phyloP scores from a whole-genome alignment of 2,113 vertebrate species.

The Romanogobio albipinnatus region DNA sequence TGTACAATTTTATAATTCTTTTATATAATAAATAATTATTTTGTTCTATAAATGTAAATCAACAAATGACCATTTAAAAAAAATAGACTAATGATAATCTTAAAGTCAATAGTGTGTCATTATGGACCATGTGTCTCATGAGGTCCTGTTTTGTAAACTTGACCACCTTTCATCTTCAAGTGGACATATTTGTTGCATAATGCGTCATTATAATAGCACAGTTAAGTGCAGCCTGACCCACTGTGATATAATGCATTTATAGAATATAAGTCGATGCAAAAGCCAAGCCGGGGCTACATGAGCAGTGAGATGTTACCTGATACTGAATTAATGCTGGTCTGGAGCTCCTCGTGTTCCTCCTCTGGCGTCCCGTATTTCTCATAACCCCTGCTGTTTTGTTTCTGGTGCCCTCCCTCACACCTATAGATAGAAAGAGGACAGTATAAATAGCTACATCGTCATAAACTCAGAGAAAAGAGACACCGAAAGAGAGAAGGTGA shows the following conservation, averaged over 20 bases:
- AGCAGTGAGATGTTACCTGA: slow-evolving; percentile 53
- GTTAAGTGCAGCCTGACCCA: not conserved
- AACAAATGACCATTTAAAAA: not conserved
- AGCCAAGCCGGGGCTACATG: not conserved
- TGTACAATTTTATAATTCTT: not conserved
- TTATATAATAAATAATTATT: not conserved
- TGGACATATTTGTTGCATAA: not conserved
- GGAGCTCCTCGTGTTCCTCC: slow-evolving; percentile 50
- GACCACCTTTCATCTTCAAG: not conserved
- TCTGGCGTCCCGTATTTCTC: slow-evolving; percentile 50
- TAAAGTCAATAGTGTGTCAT: not conserved
- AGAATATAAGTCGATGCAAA: not conserved
- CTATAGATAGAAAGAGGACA: slow-evolving; percentile 63
- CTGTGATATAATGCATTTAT: not conserved
- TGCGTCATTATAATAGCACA: not conserved
- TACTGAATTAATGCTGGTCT: slow-evolving; percentile 14
- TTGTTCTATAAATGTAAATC: not conserved
- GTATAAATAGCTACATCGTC: slow-evolving; percentile 65
- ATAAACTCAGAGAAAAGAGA: slow-evolving; percentile 44
- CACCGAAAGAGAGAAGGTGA: not conserved
- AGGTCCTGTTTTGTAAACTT: not conserved
- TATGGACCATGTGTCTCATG: not conserved
- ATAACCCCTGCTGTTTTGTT: slow-evolving; percentile 44
- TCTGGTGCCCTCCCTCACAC: slow-evolving; percentile 51
- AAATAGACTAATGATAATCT: not conserved